phyloP scores from a whole-genome alignment of 2,113 vertebrate species.

The Oceanites oceanicus region DNA sequence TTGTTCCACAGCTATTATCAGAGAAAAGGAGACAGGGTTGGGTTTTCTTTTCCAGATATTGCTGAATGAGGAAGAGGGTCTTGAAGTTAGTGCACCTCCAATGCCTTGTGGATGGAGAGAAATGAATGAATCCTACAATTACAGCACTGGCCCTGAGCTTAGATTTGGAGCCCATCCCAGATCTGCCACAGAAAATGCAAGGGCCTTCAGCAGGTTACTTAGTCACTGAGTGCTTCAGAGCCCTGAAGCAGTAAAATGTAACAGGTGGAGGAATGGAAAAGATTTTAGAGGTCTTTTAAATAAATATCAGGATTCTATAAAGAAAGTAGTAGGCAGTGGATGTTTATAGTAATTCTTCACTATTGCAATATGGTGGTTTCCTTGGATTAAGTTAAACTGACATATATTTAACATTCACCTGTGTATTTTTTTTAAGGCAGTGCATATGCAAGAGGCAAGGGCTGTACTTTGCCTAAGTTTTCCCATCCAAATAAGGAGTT shows the following conservation, averaged over 20 bases:
- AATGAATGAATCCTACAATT: not conserved
- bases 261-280: not conserved
- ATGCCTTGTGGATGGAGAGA: not conserved
- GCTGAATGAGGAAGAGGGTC: not conserved
- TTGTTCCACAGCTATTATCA: not conserved
- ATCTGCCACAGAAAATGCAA: not conserved
- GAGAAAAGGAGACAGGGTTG: not conserved
- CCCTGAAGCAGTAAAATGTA: not conserved
- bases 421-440: not conserved
- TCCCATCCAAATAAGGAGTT: not conserved
- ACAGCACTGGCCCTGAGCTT: not conserved
- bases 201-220: not conserved
- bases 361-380: not conserved
- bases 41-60: not conserved
- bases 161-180: not conserved
- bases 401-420: not conserved
- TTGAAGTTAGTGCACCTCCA: not conserved
- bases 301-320: not conserved
- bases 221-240: not conserved
- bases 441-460: not conserved
- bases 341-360: not conserved
- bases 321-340: not conserved
- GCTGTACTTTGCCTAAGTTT: not conserved
- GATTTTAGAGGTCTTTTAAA: not conserved
- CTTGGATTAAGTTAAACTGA: not conserved